phyloP scores from a whole-genome alignment of 2,888 invertebrate species.

The Aphodius granarius region DNA sequence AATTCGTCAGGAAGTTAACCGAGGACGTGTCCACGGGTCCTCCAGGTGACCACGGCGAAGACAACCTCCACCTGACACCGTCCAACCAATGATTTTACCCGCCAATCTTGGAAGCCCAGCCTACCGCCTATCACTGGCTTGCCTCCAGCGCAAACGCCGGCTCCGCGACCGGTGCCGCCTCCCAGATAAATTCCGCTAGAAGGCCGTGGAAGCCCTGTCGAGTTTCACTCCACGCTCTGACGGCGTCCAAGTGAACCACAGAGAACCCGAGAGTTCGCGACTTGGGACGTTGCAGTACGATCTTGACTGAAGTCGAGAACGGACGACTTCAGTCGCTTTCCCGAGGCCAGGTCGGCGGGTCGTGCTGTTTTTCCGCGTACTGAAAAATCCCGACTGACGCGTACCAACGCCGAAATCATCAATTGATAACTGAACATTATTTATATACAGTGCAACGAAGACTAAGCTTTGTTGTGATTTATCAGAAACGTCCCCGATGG shows the following conservation, averaged over 20 bases:
- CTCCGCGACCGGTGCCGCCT: conserved; percentile 43
- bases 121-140: conserved; percentile 44
- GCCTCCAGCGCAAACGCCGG: conserved; percentile 48
- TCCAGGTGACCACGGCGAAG: conserved; percentile 45
- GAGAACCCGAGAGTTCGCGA: conserved; percentile 32
- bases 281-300: conserved; percentile 48
- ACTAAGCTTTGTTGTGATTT: too few relatives aligned
- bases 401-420: background rate
- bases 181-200: conserved; percentile 46
- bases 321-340: background rate
- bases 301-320: conserved; percentile 24
- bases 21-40: conserved; percentile 13
- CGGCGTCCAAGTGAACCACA: conserved; percentile 27
- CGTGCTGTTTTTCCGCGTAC: background rate
- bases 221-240: conserved; percentile 28
- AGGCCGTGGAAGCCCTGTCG: conserved; percentile 44
- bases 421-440: too few relatives aligned
- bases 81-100: conserved; percentile 47
- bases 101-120: conserved; percentile 44
- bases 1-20: conserved; percentile 17
- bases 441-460: too few relatives aligned
- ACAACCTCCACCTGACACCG: conserved; percentile 37
- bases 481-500: too few relatives aligned
- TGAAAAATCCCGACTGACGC: background rate
- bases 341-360: conserved; percentile 16